Conservation (phyloP, 2,797 vertebrate genomes). For the Clangula hyemalis region DNA sequence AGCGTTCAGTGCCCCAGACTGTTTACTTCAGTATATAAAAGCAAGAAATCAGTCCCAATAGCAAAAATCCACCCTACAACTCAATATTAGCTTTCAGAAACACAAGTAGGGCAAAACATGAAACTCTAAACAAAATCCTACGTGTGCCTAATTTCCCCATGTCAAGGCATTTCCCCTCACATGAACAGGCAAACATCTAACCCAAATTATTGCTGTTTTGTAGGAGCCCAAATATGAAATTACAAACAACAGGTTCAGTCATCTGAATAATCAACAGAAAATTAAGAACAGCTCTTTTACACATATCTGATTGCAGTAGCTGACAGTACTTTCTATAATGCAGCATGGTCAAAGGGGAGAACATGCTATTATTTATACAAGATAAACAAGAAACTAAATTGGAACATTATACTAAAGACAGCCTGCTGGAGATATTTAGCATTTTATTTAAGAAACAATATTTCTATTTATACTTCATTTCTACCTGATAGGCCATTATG, state of each 20-base stretch:
- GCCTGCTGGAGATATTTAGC: not conserved
- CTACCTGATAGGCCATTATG: not conserved
- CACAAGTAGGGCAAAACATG: not conserved
- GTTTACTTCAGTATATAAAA: not conserved
- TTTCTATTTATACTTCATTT: not conserved
- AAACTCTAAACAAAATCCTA: not conserved
- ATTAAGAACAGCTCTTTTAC: constrained; percentile 13
- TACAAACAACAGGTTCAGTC: constrained; percentile 37
- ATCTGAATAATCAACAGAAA: constrained; percentile 25
- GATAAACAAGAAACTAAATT: not conserved
- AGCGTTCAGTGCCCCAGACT: too few species aligned
- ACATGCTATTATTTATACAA: not conserved
- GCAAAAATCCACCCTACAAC: not conserved
- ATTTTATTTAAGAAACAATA: not conserved
- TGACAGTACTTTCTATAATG: not conserved
- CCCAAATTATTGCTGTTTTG: constrained; percentile 7
- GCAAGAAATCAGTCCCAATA: not conserved
- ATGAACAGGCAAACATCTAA: not conserved
- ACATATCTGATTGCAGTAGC: not conserved
- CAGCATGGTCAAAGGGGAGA: not conserved
- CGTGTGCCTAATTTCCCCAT: not conserved
- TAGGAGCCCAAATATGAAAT: not conserved
- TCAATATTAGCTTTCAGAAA: not conserved
- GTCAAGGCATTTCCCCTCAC: not conserved
- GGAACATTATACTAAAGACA: not conserved